Base-by-base conservation (phyloP, 2,888 invertebrate species). In the Physocephala rufipes region DNA sequence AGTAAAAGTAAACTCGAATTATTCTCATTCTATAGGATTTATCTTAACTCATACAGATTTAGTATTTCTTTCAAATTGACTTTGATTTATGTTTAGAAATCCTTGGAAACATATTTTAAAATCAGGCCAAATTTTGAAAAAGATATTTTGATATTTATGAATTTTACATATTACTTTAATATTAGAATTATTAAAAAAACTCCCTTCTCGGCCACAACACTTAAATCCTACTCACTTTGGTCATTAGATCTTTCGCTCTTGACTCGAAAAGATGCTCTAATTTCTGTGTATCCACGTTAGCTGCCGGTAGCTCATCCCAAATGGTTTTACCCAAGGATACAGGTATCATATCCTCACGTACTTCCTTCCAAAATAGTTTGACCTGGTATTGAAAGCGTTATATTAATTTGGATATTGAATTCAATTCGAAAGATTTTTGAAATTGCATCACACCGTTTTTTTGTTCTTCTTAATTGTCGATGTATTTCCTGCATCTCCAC, bases 351-450 rank as follows among this genome's bases (percentile, higher is more conserved):
- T 87, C 82, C 76, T 95, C 95, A 77, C 94, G 90, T 9, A 95
- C 94, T 86, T 99, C 97, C 82, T 95, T 95, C 99, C 99, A 99
- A 86, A 99, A 99, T 67, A 99, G 88, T 86, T 97, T 97, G 15
- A 86, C 86, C 86, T 86, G 51, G 9, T n/a, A 7, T 9, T 16
- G 26, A 47, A 61, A 15, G 30, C 28, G 12, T 26, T 15, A 58
- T 55, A 1, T 28, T n/a, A 0, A 63, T 2, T 19, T 45, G 13
- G 4, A 21, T 30, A 64, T 19, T 4, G n/a, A 63, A 43, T 36
- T 1, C 43, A 64, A 36, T 36, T 19, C 1, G 16, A 30, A 16
- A 0, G n/a, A n/a, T 5, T 7, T 9, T 61, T 3, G 9, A 61
- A 13, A 21, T 30, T 12, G 9, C 1, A 55, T 19, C 75, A 73